Percentiles rank a stretch among this genome's conserved stretches.
phyloP scores from a whole-genome alignment of 2,113 vertebrate species.

The Tachysurus vachellii region DNA sequence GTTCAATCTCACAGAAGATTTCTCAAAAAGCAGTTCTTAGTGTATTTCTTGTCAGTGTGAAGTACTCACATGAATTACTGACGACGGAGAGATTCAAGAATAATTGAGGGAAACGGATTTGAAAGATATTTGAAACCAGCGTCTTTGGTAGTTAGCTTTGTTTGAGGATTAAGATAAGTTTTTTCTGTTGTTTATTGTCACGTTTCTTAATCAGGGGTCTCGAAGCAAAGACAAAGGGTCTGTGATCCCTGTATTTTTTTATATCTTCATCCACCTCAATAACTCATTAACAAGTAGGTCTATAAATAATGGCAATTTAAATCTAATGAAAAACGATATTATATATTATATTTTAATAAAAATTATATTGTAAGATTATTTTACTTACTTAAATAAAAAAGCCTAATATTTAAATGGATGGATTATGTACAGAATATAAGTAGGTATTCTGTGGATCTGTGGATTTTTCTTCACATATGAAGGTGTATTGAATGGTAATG shows the following conservation, averaged over 20 bases:
- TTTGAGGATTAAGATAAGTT: background rate
- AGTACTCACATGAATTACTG: background rate
- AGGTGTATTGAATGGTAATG: background rate
- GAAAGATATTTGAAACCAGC: background rate
- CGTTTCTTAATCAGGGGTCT: background rate
- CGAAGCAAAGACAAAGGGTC: background rate
- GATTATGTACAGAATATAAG: background rate
- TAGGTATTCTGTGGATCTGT: background rate
- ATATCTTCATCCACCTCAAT: background rate
- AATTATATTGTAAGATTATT: no score
- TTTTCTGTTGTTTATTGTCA: background rate
- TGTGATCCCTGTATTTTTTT: background rate
- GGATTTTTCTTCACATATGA: background rate
- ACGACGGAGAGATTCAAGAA: background rate
- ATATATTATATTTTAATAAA: no score
- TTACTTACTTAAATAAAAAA: no score
- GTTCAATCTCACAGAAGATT: background rate
- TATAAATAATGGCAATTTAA: background rate
- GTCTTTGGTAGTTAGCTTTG: background rate
- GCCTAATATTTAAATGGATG: no score
- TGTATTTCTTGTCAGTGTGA: background rate
- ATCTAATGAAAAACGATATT: background rate
- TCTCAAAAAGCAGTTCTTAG: background rate
- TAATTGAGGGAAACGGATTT: no score
- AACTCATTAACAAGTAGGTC: background rate